Evolutionary conservation across 2,797 vertebrate genomes (phyloP), one percentile per base, ranked within the genome.

Genomic region (Tiaroga cobitis): DNA sequence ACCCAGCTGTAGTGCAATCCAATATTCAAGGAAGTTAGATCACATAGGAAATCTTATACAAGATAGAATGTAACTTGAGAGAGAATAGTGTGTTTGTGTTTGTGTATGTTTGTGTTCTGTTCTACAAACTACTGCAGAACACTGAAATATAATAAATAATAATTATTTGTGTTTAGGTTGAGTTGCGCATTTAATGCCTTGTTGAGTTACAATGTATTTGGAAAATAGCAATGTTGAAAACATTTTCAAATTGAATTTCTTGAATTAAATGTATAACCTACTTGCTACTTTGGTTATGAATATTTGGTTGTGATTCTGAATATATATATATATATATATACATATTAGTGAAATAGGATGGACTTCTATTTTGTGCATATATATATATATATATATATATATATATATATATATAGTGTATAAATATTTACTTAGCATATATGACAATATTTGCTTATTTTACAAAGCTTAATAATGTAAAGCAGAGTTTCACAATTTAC

Each of bases 161-260:
- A 26, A 77, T 61, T 59, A 15, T 77, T 59, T 61, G 37, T 78
- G 24, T 61, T 61, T 41, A 61, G 24, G 75, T 26, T 41, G 34
- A 78, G 34, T 61, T 61, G 75, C 16, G 2, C 24, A 6, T 61
- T 26, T 59, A 78, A 61, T 78, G 75, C 34, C 21, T 61, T 41
- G 34, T 41, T 26, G 34, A 34, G 61, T 78, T 78, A 76, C n/a
- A 56, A 37, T 76, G 54, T 24, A 61, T 61, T 41, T 43, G n/a
- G 15, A 43, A 76, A 56, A 56, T 37, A 76, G 74, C 6, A 76
- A 78, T 78, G 54, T 41, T 78, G 75, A 41, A 77, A 76, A 26
- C 2, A 10, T 39, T 78, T 19, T 26, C 75, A 61, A 78, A 37
- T 43, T 43, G 37, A 61, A 78, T 41, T 61, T 41, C 37, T 41